Evolutionary conservation across 2,888 invertebrate species (phyloP).

Genomic region (Poecilus cupreus): DNA sequence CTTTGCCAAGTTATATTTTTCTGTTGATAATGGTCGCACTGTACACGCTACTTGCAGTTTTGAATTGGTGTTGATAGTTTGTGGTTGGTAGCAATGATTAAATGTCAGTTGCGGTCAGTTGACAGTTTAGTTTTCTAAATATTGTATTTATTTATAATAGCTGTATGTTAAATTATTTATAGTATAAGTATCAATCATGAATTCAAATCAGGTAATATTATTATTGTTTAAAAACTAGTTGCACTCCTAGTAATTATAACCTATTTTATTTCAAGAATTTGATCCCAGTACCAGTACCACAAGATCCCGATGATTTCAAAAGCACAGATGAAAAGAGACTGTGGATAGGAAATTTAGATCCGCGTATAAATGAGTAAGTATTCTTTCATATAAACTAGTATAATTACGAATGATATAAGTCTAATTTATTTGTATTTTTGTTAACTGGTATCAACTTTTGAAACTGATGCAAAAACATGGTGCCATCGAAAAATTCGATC

Average conservation of each 20-base stretch:
- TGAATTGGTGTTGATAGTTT: too few relatives aligned
- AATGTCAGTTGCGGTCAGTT: conserved; percentile 15
- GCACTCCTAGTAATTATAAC: neutral
- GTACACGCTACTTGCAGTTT: too few relatives aligned
- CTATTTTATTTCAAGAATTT: neutral
- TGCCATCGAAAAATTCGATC: conserved; percentile 95
- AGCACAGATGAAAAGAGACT: conserved; percentile 80
- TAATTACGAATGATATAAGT: conserved; percentile 23
- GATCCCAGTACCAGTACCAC: conserved; percentile 21
- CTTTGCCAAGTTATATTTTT: too few relatives aligned
- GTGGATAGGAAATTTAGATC: conserved; percentile 95
- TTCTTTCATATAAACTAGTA: conserved; percentile 62
- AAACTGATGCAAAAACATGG: conserved; percentile 97
- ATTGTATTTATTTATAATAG: conserved; percentile 19
- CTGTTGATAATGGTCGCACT: too few relatives aligned
- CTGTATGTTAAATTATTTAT: conserved; percentile 3
- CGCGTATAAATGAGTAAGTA: conserved; percentile 95
- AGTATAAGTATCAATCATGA: conserved; percentile 8
- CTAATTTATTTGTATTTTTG: conserved; percentile 65
- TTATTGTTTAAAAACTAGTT: neutral
- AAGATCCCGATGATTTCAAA: conserved; percentile 37
- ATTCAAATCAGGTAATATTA: neutral
- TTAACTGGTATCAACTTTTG: conserved; percentile 94
- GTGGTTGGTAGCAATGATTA: neutral
- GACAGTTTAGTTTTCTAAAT: conserved; percentile 17